phyloP scores from a whole-genome alignment of 2,888 invertebrate genomes.

The Timema cristinae region DNA sequence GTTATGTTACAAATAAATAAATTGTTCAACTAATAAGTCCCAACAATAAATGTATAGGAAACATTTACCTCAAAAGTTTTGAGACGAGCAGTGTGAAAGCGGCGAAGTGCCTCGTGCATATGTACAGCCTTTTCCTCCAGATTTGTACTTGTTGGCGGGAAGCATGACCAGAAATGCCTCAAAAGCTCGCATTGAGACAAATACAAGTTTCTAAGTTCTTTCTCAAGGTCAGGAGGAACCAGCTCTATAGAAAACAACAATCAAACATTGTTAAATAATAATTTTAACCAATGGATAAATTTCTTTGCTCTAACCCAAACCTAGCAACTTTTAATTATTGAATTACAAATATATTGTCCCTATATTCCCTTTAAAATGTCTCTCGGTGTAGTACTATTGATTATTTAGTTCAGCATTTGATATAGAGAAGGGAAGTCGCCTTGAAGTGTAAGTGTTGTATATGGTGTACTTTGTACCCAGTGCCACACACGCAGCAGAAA shows the following conservation, averaged over 20 bases:
- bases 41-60: slow-evolving; percentile 19
- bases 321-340: too few relatives aligned
- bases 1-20: neutral
- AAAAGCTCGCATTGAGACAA: slow-evolving; percentile 82
- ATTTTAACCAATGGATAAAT: too few relatives aligned
- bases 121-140: slow-evolving; percentile 76
- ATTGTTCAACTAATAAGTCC: neutral
- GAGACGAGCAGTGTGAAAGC: slow-evolving; percentile 82
- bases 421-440: too few relatives aligned
- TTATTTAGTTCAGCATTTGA: too few relatives aligned
- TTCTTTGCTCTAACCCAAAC: too few relatives aligned
- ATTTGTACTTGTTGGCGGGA: slow-evolving; percentile 69
- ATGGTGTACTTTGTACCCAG: too few relatives aligned
- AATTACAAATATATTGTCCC: too few relatives aligned
- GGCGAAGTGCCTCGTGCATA: slow-evolving; percentile 84
- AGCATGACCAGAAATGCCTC: slow-evolving; percentile 93
- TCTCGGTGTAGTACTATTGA: too few relatives aligned
- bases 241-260: slow-evolving; percentile 58
- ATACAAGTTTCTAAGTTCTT: slow-evolving; percentile 81
- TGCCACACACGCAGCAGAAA: too few relatives aligned
- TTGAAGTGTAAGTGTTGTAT: too few relatives aligned
- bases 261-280: too few relatives aligned
- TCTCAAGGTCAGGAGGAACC: slow-evolving; percentile 76
- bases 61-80: slow-evolving; percentile 72
- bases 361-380: too few relatives aligned